Conservation (phyloP, 2,113 vertebrate species). For the Urocitellus parryii region DNA sequence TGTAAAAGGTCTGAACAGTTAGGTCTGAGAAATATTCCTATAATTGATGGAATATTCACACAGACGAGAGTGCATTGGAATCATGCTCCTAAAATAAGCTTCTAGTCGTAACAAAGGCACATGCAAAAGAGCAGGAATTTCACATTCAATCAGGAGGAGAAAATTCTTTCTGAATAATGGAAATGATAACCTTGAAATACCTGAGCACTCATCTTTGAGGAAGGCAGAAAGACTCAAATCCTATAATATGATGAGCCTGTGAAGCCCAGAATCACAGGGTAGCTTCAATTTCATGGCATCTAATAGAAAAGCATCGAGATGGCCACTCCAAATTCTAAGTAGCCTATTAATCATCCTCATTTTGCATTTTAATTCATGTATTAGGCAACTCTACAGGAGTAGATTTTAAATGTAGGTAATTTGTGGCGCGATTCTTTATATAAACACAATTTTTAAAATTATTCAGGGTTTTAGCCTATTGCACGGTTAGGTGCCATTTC, state of each 20-base stretch:
- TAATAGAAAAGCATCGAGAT: not conserved
- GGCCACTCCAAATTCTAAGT: constrained; percentile 12
- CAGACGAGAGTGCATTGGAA: not conserved
- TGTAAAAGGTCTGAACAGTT: not conserved
- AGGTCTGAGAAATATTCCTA: not conserved
- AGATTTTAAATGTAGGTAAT: constrained; percentile 54
- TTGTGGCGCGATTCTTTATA: constrained; percentile 22
- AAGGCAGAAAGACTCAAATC: constrained; percentile 59
- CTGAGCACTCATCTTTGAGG: constrained; percentile 54
- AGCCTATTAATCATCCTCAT: constrained; percentile 7
- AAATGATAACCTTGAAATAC: constrained; percentile 74
- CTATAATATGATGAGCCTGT: not conserved
- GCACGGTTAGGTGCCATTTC: constrained; percentile 53
- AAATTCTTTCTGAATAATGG: constrained; percentile 32
- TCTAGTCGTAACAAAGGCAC: not conserved
- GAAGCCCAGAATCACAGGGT: not conserved
- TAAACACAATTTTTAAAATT: constrained; percentile 62
- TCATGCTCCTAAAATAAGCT: constrained; percentile 21
- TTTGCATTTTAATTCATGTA: constrained; percentile 56
- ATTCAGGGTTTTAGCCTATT: constrained; percentile 63
- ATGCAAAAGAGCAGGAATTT: not conserved
- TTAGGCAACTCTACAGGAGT: not conserved
- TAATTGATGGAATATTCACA: not conserved
- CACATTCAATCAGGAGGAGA: constrained; percentile 25
- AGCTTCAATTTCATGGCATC: constrained; percentile 53